Evolutionary conservation across 2,113 vertebrate species (phyloP).

Genomic region (Coptodon rendalli): DNA sequence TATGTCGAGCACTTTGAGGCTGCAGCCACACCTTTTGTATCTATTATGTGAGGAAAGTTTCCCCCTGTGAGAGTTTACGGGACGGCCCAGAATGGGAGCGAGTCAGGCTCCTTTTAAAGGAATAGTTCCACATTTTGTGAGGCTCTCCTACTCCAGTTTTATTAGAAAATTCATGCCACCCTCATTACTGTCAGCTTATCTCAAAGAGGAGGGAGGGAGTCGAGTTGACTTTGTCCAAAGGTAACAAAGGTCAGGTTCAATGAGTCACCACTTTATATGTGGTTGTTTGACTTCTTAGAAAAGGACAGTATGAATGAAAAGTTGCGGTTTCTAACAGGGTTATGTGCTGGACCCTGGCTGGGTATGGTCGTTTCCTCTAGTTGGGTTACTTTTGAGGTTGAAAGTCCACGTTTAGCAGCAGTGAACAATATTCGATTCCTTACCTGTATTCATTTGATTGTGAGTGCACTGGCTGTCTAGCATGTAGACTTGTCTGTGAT

Average conservation of each 20-base stretch:
- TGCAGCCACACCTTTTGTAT: neutral
- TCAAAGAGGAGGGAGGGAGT: neutral
- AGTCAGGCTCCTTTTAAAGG: neutral
- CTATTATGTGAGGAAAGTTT: neutral
- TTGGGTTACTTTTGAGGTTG: neutral
- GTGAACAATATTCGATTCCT: neutral
- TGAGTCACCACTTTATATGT: neutral
- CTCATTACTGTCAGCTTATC: neutral
- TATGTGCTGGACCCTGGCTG: neutral
- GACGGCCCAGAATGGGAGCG: neutral
- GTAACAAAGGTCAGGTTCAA: neutral
- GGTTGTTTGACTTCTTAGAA: neutral
- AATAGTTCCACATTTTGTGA: neutral
- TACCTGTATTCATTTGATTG: neutral
- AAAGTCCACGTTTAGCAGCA: neutral
- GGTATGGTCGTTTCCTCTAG: neutral
- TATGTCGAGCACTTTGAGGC: neutral
- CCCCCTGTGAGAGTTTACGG: neutral
- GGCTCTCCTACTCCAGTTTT: neutral
- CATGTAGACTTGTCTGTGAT: neutral
- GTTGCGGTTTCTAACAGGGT: fast-evolving
- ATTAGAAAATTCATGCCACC: neutral
- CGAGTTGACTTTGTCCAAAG: neutral
- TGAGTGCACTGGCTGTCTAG: neutral
- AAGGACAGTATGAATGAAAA: neutral